Conservation (phyloP, 2,113 vertebrate genomes). For the Pomatostomus ruficeps region DNA sequence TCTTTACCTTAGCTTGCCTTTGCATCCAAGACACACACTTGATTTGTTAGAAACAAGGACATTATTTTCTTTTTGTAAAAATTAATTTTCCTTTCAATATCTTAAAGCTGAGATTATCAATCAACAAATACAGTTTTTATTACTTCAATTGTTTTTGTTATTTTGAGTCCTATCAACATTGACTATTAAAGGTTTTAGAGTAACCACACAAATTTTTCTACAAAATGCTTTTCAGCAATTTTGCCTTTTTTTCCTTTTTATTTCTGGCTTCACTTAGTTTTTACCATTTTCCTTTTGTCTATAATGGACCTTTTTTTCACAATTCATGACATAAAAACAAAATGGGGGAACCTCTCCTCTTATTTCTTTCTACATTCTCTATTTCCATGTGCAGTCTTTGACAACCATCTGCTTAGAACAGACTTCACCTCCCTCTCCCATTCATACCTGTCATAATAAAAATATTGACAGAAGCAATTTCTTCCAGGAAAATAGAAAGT, state of each 20-base stretch:
- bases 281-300: not conserved
- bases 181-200: not conserved
- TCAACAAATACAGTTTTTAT: not conserved
- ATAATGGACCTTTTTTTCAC: not conserved
- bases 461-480: constrained; percentile 5
- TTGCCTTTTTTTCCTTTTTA: not conserved
- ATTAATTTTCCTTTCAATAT: not conserved
- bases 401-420: constrained; percentile 6
- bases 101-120: not conserved
- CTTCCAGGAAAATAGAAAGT: not conserved
- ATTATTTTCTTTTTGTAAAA: not conserved
- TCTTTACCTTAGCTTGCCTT: not conserved
- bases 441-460: not conserved
- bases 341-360: not conserved
- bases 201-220: not conserved
- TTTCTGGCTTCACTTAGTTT: not conserved
- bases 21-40: not conserved
- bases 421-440: not conserved
- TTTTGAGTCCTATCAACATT: not conserved
- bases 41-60: not conserved
- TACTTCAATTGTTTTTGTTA: not conserved
- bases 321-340: not conserved
- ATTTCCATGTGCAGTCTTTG: not conserved
- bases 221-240: not conserved
- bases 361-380: not conserved